Evolutionary conservation across 2,888 invertebrate genomes (phyloP).

Genomic region (Cabera pusaria): DNA sequence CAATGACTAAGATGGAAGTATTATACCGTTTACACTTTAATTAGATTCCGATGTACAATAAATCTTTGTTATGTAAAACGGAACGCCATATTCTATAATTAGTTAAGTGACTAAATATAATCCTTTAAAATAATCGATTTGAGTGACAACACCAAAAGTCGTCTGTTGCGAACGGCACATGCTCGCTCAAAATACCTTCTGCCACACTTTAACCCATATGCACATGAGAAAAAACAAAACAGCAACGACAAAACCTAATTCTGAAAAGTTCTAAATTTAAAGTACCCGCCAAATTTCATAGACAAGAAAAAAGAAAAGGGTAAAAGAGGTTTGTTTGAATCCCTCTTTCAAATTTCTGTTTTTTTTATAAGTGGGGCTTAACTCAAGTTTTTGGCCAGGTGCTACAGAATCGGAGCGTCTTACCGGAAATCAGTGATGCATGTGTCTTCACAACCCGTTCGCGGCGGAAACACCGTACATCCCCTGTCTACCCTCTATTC

Average conservation of each 20-base stretch:
- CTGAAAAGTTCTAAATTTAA: conserved; percentile 36
- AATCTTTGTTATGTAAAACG: conserved; percentile 30
- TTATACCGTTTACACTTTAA: conserved; percentile 12
- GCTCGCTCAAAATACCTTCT: conserved; percentile 74
- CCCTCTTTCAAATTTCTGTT: conserved; percentile 58
- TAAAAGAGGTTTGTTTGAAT: conserved; percentile 47
- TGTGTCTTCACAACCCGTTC: conserved; percentile 70
- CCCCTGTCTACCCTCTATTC: conserved; percentile 61
- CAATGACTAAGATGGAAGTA: conserved; percentile 29
- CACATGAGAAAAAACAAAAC: conserved; percentile 53
- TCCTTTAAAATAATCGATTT: conserved; percentile 35
- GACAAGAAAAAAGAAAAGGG: conserved; percentile 39
- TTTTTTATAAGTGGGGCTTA: conserved; percentile 59
- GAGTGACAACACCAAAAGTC: conserved; percentile 79
- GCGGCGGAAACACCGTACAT: conserved; percentile 70
- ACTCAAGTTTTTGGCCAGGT: conserved; percentile 72
- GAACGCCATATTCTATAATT: conserved; percentile 47
- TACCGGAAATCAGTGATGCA: conserved; percentile 80
- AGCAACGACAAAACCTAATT: conserved; percentile 21
- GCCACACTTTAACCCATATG: conserved; percentile 75
- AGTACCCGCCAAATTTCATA: conserved; percentile 9
- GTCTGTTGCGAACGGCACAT: conserved; percentile 75
- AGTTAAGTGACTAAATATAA: conserved; percentile 12
- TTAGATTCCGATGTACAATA: conserved; percentile 4
- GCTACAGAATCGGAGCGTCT: conserved; percentile 62